Percentiles rank a stretch among this genome's conserved stretches.
These are phyloP conservation scores for Oncorhynchus kisutch DNA, from an alignment of 2,113 vertebrate genomes.

Conservation along the genomic window DNA sequence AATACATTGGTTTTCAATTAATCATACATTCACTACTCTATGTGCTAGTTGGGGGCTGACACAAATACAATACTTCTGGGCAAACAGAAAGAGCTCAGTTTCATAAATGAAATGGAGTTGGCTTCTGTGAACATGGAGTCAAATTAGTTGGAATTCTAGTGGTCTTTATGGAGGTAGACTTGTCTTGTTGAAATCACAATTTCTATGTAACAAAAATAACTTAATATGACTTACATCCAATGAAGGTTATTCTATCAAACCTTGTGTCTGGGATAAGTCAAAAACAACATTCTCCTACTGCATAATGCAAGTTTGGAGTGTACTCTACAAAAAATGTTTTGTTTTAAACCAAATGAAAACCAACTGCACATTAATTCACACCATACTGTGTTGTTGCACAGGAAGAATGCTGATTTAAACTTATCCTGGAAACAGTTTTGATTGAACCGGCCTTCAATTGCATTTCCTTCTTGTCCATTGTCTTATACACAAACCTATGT, in stretches of 20 bases:
- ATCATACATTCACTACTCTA: slow-evolving; percentile 69
- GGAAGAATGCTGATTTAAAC: background rate
- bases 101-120: slow-evolving; percentile 16
- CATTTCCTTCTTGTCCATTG: background rate
- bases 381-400: background rate
- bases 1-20: slow-evolving; percentile 64
- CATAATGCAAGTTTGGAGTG: background rate
- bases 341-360: background rate
- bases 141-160: slow-evolving; percentile 12
- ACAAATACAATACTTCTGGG: slow-evolving; percentile 59
- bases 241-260: slow-evolving; percentile 5
- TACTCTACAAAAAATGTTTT: background rate
- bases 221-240: background rate
- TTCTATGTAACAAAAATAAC: slow-evolving; percentile 14
- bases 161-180: slow-evolving; percentile 62
- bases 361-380: no score
- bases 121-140: slow-evolving; percentile 17
- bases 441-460: background rate
- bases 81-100: no score
- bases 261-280: slow-evolving; percentile 15
- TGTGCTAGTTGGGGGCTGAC: slow-evolving; percentile 45
- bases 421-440: background rate
- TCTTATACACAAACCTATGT: background rate
- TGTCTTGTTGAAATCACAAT: slow-evolving; percentile 41
- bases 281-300: background rate